A percentile compares a stretch with the other conserved stretches of the same genome.
Evolutionary conservation across 37 sponge, comb jelly and placozoan genomes (phyloP).

Genomic region (Haliclona indistincta): DNA sequence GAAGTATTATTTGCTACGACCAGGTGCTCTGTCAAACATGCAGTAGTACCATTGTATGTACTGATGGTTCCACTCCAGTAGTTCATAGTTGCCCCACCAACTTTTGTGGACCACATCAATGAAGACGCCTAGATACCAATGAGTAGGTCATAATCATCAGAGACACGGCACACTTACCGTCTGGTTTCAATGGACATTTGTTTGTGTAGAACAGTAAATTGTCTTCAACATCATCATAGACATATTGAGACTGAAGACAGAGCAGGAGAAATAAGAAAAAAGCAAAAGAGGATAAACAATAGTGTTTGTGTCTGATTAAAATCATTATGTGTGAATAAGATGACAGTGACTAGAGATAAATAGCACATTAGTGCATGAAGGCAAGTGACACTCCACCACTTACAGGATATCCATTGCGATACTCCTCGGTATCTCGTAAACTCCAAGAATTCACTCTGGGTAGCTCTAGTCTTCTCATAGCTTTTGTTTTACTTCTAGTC

Average conservation of each 20-base stretch:
- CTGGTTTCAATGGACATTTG: neutral
- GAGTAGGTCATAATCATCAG: neutral
- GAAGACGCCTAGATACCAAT: slow-evolving; percentile 1
- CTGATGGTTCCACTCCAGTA: slow-evolving; percentile 31
- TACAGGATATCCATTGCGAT: slow-evolving; percentile 24
- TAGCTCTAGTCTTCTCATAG: neutral
- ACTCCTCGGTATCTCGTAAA: neutral
- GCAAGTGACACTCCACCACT: neutral
- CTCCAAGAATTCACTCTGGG: slow-evolving; percentile 1
- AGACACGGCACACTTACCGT: neutral
- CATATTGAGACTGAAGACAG: neutral
- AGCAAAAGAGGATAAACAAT: no score
- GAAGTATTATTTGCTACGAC: no score
- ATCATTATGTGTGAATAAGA: no score
- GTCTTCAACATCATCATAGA: neutral
- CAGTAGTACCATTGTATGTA: slow-evolving; percentile 29
- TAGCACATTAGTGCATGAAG: no score
- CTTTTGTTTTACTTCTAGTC: no score
- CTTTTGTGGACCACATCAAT: slow-evolving; percentile 22
- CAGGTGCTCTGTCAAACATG: no score
- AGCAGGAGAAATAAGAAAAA: neutral
- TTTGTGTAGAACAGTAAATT: slow-evolving; percentile 19
- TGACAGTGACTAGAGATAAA: no score
- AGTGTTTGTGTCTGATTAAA: no score
- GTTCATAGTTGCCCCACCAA: slow-evolving; percentile 26